Conservation (phyloP, 2,113 vertebrate species). For the Corydoras sp. region DNA sequence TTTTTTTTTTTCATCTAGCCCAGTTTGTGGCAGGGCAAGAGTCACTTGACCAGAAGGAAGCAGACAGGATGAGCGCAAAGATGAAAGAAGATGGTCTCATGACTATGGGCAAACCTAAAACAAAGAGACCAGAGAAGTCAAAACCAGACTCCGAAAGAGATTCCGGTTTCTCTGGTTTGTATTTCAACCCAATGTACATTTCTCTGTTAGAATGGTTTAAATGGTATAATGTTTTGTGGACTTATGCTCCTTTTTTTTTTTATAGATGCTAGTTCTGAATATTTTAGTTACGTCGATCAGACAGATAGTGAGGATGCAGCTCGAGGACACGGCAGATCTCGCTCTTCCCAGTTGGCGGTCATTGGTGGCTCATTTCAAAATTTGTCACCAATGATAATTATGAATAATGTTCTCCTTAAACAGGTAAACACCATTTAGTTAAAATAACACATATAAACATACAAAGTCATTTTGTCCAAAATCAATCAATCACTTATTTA, state of each 20-base stretch:
- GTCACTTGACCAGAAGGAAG: background rate
- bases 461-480: background rate
- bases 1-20: background rate
- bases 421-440: constrained; percentile 66
- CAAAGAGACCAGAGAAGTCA: constrained; percentile 46
- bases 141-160: constrained; percentile 78
- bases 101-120: constrained; percentile 39
- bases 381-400: constrained; percentile 80
- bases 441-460: background rate
- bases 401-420: constrained; percentile 88
- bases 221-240: too few species aligned
- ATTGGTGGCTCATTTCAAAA: constrained; percentile 65
- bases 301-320: constrained; percentile 70
- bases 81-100: constrained; percentile 52
- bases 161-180: constrained; percentile 87
- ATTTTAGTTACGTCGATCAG: constrained; percentile 70
- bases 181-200: background rate
- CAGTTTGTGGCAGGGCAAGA: constrained; percentile 1
- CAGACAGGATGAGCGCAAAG: constrained; percentile 53
- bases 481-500: background rate
- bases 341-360: constrained; percentile 54
- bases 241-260: too few species aligned
- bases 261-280: constrained; percentile 81
- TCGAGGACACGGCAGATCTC: constrained; percentile 33
- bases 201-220: background rate